phyloP scores from a whole-genome alignment of 2,797 vertebrate genomes.

The Clarias laeviceps region DNA sequence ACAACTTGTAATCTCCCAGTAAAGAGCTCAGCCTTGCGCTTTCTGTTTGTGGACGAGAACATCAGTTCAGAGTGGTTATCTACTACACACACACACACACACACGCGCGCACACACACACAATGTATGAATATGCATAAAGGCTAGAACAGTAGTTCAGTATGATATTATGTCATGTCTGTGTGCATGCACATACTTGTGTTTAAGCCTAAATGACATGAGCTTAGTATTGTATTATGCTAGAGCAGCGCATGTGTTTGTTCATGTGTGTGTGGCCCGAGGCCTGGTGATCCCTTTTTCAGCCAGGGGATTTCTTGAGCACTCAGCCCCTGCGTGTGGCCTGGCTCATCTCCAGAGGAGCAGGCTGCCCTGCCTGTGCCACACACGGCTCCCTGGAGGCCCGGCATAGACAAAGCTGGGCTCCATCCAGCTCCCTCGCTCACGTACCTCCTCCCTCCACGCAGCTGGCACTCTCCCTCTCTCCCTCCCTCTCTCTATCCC shows the following conservation, averaged over 20 bases:
- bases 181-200: background rate
- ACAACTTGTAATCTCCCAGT: background rate
- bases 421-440: constrained; percentile 47
- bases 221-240: constrained; percentile 25
- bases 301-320: constrained; percentile 69
- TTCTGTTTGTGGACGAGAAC: background rate
- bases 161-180: background rate
- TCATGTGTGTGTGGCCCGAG: constrained; percentile 46
- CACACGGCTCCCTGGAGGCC: constrained; percentile 67
- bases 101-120: too few species aligned
- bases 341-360: constrained; percentile 72
- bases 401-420: constrained; percentile 77
- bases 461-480: constrained; percentile 17
- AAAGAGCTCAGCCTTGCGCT: background rate
- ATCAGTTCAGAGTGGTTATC: background rate
- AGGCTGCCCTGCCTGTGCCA: constrained; percentile 71
- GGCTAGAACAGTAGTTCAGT: background rate
- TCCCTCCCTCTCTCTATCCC: constrained; percentile 11
- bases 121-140: background rate
- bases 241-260: background rate
- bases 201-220: background rate
- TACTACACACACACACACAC: too few species aligned
- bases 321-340: constrained; percentile 69
- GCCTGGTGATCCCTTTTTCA: constrained; percentile 58
- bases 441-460: constrained; percentile 4